phyloP scores from a whole-genome alignment of 2,797 vertebrate species.

The Brachyrhaphis roseni region DNA sequence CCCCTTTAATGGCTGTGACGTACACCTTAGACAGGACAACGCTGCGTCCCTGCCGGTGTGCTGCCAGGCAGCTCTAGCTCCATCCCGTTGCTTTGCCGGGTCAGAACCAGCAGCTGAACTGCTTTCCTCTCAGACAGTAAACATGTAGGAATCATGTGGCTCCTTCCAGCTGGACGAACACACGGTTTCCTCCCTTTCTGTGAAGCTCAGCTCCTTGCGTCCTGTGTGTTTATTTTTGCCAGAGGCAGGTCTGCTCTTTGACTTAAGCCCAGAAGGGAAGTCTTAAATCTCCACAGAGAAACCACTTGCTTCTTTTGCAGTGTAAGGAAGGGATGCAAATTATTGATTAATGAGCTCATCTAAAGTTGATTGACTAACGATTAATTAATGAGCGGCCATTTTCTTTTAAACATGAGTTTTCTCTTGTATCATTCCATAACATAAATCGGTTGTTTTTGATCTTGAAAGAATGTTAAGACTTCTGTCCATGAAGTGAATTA shows the following conservation, averaged over 20 bases:
- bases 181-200: conserved; percentile 36
- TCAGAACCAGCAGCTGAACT: conserved; percentile 22
- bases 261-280: conserved; percentile 69
- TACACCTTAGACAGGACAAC: too few species aligned
- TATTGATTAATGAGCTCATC: too few species aligned
- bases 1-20: too few species aligned
- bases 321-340: neutral
- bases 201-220: conserved; percentile 38
- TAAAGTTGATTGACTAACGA: too few species aligned
- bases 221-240: conserved; percentile 52
- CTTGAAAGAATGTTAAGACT: too few species aligned
- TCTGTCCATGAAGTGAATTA: too few species aligned
- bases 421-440: too few species aligned
- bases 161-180: conserved; percentile 39
- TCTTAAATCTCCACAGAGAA: conserved; percentile 69
- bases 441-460: too few species aligned
- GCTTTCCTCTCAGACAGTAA: conserved; percentile 29
- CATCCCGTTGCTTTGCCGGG: conserved; percentile 22
- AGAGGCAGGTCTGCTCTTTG: conserved; percentile 65
- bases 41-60: neutral
- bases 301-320: conserved; percentile 41
- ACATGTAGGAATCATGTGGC: conserved; percentile 51
- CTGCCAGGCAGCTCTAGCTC: neutral
- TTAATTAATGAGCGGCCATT: neutral
- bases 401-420: too few species aligned